Base-by-base conservation (phyloP, 2,797 vertebrate genomes). In the Kryptolebias ocellatus region DNA sequence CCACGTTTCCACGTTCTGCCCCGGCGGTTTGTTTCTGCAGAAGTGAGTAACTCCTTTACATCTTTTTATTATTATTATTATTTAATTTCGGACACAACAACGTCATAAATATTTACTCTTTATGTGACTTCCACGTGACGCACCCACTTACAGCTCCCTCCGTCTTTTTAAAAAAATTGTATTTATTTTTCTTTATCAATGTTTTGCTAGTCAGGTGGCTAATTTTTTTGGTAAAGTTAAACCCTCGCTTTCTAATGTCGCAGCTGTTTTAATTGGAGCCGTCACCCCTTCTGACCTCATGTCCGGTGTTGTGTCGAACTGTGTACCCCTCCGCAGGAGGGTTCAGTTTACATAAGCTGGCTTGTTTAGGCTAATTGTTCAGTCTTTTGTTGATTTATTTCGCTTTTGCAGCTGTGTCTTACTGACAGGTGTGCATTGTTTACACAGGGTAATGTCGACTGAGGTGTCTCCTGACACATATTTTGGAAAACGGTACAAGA, bases 351-450 rank as follows among this genome's bases (percentile, higher is more conserved):
- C 37, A 34, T 10, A 8, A 0, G 7, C 5, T 0, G 8, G 28
- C 62, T n/a, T 39, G 11, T 66, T 39, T 0, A 17, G 2, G 39
- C 37, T 52, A 53, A 53, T 46, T 58, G 47, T 31, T 42, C 18
- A 20, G 16, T 51, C 4, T 17, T 18, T 12, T 20, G 0, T 34
- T 51, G 17, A 9, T 28, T 42, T 24, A 20, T 76, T 12, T 42
- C 11, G 1, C 58, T 47, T 64, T 53, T 56, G 59, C 74, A 74
- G 60, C 73, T 74, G 71, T 54, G 57, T 45, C n/a, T 50, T 53
- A 24, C 17, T 71, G 53, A 54, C 50, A 31, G 42, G 20, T 20
- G 31, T 4, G 2, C 24, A 49, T 5, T 31, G 54, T 16, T 15
- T 14, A n/a, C 39, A 42, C 39, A 67, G 50, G 44, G n/a, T 17